A percentile compares a stretch with the other conserved stretches of the same genome.
Conservation (phyloP, 2,797 vertebrate species). For the Lycodopsis pacificus region DNA sequence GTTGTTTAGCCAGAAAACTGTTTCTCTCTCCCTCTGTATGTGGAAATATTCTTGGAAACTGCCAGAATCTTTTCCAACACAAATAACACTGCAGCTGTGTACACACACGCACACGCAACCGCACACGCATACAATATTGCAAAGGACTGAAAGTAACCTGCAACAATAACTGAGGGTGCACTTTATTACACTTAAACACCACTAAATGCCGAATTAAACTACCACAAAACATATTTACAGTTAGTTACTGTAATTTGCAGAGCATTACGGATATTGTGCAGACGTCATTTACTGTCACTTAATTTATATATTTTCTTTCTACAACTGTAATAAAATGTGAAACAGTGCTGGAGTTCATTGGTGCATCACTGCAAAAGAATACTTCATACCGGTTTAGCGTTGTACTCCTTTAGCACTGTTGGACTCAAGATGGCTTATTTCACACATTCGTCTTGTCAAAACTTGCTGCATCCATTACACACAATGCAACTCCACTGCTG, state of each 20-base stretch:
- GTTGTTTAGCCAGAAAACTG: slow-evolving; percentile 67
- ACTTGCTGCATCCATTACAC: neutral
- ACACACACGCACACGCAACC: slow-evolving; percentile 43
- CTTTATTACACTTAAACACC: neutral
- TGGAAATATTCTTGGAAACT: slow-evolving; percentile 72
- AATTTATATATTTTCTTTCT: neutral
- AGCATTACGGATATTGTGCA: neutral
- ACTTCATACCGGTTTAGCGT: neutral
- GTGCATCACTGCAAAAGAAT: neutral
- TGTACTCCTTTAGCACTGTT: neutral
- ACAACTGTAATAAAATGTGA: too few relatives aligned
- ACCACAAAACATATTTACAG: neutral
- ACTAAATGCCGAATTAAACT: neutral
- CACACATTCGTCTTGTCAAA: neutral
- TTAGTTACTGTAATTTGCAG: neutral
- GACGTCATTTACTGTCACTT: neutral
- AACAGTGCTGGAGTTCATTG: slow-evolving; percentile 8
- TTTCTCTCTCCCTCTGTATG: slow-evolving; percentile 35
- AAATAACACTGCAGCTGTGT: slow-evolving; percentile 68
- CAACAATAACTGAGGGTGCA: slow-evolving; percentile 20
- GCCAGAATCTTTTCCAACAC: slow-evolving; percentile 68
- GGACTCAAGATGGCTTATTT: neutral
- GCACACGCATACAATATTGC: slow-evolving; percentile 17
- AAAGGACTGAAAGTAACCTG: slow-evolving; percentile 32
- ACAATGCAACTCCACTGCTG: slow-evolving; percentile 1